Evolutionary conservation across 2,113 vertebrate genomes (phyloP), one percentile per base, ranked within the genome.

Genomic region (Zeus faber): DNA sequence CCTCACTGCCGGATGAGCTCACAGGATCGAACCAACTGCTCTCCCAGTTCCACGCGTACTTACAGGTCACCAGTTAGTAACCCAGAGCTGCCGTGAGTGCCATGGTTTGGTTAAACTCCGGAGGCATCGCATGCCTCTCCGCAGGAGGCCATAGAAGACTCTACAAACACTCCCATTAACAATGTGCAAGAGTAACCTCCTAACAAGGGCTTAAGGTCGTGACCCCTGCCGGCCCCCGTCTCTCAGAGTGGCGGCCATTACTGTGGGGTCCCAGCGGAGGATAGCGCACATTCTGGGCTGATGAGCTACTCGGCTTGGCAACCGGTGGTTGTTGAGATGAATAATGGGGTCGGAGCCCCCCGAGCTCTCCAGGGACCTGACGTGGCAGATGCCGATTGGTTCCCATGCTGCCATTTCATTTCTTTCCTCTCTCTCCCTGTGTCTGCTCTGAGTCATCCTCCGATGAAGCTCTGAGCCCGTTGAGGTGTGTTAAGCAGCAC

Each of bases 31-130:
- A 47, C 53, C 58, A 68, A 65, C 23, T 65, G 41, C 40, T 49
- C 39, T 75, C 71, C 71, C 74, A 77, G 58, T 71, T 70, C 56
- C 85, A 70, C 56, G 81, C 18, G 67, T 83, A 74, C 2, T 88
- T 80, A 40, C 77, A 74, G 24, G 62, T 64, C 23, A 83, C 45
- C 54, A 86, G 77, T 22, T 70, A 80, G 62, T 76, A 88, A 25
- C 82, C 70, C 55, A 82, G 74, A 25, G 80, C 71, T 1, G 71
- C 66, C 24, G 74, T 75, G 43, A 88, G 82, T 49, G 66, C 69
- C 63, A 79, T 65, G 1, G 74, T 64, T 7, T 82, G 70, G 17
- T 22, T 72, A 1, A 67, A 31, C 57, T 81, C 74, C 64, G 48
- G 61, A 51, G 73, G 58, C 54, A 65, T 0, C 2, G 56, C 13